Percentiles rank a stretch among this genome's conserved stretches.
Evolutionary conservation across 2,113 vertebrate genomes (phyloP).

Genomic region (Heteronetta atricapilla): DNA sequence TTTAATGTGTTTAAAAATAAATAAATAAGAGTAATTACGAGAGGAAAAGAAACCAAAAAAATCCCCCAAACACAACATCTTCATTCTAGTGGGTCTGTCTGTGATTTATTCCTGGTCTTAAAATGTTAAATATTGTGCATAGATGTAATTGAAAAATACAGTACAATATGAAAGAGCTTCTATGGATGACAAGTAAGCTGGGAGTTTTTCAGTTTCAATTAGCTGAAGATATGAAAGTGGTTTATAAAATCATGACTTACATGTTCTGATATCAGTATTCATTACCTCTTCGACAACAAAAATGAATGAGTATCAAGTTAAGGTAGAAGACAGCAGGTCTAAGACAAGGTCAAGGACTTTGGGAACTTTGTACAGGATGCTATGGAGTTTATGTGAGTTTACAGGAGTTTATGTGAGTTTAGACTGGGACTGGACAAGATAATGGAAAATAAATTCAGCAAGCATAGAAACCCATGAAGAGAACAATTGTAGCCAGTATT

Average conservation of each 20-base stretch:
- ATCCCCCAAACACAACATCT: no score
- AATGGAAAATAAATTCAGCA: not conserved
- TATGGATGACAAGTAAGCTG: not conserved
- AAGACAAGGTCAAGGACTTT: not conserved
- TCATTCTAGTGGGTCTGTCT: not conserved
- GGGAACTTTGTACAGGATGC: not conserved
- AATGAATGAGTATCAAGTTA: not conserved
- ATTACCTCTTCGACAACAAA: not conserved
- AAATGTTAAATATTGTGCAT: not conserved
- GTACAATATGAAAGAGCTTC: not conserved
- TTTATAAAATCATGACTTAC: accelerated
- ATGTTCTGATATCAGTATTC: accelerated
- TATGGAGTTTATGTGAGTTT: no score
- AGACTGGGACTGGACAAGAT: not conserved
- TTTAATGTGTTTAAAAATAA: not conserved
- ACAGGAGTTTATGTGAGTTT: not conserved
- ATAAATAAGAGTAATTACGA: not conserved
- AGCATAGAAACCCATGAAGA: accelerated
- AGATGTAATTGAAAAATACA: not conserved
- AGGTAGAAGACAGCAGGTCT: not conserved
- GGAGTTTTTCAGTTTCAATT: not conserved
- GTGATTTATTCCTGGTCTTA: not conserved
- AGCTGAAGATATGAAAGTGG: not conserved
- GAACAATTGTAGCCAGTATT: not conserved
- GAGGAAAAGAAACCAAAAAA: not conserved